Percentiles rank a stretch among this genome's conserved stretches.
These are phyloP conservation scores for Strix uralensis DNA, from an alignment of 2,113 vertebrate genomes.

Conservation along the genomic window DNA sequence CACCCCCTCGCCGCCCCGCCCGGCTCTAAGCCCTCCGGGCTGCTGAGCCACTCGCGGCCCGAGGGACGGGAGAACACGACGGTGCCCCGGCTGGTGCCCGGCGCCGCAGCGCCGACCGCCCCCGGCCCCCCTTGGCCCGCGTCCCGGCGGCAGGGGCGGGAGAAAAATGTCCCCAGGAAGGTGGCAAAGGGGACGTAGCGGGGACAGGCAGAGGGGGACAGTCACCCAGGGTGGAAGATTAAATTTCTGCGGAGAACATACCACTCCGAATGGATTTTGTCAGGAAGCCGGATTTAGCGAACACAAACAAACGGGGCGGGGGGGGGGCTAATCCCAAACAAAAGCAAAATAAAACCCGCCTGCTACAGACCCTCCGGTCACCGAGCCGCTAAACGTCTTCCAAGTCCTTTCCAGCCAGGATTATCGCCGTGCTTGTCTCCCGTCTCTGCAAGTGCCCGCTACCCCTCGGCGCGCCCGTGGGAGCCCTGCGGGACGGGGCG, in stretches of 20 bases:
- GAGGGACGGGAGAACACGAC: not conserved
- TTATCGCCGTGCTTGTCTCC: not conserved
- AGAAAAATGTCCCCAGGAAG: not conserved
- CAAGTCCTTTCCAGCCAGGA: not conserved
- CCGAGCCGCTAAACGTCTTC: not conserved
- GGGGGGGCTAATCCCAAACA: not conserved
- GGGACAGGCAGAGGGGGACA: too few species aligned
- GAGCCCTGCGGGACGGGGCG: not conserved
- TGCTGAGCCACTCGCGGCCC: not conserved
- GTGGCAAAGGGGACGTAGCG: not conserved
- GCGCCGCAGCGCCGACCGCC: not conserved
- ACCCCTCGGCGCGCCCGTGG: not conserved
- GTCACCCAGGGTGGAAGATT: not conserved
- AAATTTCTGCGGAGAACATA: not conserved
- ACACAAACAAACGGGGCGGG: not conserved
- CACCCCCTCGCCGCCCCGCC: not conserved
- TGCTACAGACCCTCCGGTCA: not conserved
- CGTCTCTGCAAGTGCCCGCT: not conserved
- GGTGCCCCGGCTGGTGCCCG: not conserved
- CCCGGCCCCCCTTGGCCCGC: not conserved
- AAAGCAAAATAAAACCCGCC: constrained; percentile 10
- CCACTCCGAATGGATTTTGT: not conserved
- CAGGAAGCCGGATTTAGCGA: not conserved
- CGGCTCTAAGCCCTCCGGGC: not conserved
- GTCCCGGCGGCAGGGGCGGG: not conserved